Evolutionary conservation across 2,888 invertebrate species (phyloP).

Genomic region (Gandaritis pyraliata): DNA sequence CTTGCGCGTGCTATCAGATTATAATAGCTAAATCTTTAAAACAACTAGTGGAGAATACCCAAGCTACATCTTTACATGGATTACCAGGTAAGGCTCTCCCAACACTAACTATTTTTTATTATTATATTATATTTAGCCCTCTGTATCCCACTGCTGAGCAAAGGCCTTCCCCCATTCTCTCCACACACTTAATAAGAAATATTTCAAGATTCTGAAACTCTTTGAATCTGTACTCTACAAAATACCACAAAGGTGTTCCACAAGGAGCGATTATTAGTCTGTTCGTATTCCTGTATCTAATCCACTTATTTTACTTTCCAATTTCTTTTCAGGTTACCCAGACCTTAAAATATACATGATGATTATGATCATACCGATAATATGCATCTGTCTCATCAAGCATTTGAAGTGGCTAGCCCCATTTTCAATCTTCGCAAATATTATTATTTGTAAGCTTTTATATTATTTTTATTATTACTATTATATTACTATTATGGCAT

Average conservation of each 20-base stretch:
- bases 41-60: slow-evolving; percentile 62
- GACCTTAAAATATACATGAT: slow-evolving; percentile 57
- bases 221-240: no score
- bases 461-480: background rate
- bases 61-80: slow-evolving; percentile 43
- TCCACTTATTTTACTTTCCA: background rate
- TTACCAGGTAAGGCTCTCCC: slow-evolving; percentile 41
- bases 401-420: slow-evolving; percentile 68
- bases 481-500: no score
- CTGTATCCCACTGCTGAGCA: no score
- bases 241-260: no score
- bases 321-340: slow-evolving; percentile 55
- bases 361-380: slow-evolving; percentile 51
- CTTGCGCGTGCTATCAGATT: slow-evolving; percentile 68
- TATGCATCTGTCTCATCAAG: slow-evolving; percentile 63
- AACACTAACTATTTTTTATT: background rate
- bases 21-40: slow-evolving; percentile 69
- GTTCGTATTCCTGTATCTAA: no score
- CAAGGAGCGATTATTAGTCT: no score
- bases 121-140: background rate
- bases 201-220: no score
- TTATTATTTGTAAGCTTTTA: slow-evolving; percentile 57
- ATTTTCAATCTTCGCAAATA: slow-evolving; percentile 63
- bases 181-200: no score
- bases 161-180: no score